Evolutionary conservation across 2,888 invertebrate species (phyloP), one percentile per base, ranked within the genome.

Genomic region (Andrena bicolor): DNA sequence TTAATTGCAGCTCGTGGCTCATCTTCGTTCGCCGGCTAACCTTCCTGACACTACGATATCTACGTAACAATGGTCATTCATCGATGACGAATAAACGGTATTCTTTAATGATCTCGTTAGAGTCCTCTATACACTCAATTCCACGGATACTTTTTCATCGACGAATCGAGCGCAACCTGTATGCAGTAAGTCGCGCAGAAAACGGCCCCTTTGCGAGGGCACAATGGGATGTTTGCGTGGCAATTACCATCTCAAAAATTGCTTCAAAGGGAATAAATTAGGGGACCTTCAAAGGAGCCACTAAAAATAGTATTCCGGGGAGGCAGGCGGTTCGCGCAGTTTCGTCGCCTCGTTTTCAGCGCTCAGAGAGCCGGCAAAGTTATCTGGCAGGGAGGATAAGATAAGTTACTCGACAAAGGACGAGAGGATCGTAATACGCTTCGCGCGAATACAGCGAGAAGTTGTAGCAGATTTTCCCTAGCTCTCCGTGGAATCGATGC

Each of bases 221-320:
- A 20, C 20, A 20, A 20, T 51, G n/a, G 20, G 20, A 7, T 51
- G n/a, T 51, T 51, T 23, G 23, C 56, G 3, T 1, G 68, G 8
- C 49, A 49, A 77, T 65, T 32, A 58, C 41, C 6, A 49, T 2
- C 30, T 51, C 28, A 23, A 35, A 28, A 58, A 41, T 20, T 23
- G 10, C 35, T 30, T 32, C 35, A 32, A 28, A 48, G 60, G 74
- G 32, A 68, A 23, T 53, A 68, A 74, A 30, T 20, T 10, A n/a
- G 66, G 61, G 51, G 26, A 41, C 41, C 30, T 68, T 61, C 66
- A 78, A 78, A 70, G 76, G 41, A 63, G 30, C 56, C 28, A 26
- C 77, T 74, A 78, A 74, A 74, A 78, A 78, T 78, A 78, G 74
- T 41, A 66, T 51, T 53, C 53, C 74, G 35, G 8, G n/a, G 23